Evolutionary conservation across 2,888 invertebrate genomes (phyloP), one percentile per base, ranked within the genome.

Genomic region (Cosmia pyralina): DNA sequence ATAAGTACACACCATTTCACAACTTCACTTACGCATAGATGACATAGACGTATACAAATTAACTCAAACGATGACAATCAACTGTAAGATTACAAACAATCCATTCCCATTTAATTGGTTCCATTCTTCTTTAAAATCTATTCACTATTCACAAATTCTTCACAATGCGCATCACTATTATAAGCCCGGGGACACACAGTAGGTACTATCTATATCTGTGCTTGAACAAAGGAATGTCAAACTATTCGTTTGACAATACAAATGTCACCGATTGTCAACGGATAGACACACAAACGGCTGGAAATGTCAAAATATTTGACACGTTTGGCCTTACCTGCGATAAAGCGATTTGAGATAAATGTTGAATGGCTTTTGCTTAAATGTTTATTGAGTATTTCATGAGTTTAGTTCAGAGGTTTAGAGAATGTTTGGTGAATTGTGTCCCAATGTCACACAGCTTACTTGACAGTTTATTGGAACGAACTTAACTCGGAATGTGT

Each of bases 221-320:
- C 41, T 28, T 50, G 67, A 69, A 85, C 85, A 85, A 85, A 81
- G 83, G 81, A 87, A 85, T 83, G 83, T 85, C 85, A 87, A 76
- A 84, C 85, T 85, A 81, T 82, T 79, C 77, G 69, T 84, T 68
- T 82, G 75, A 87, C 87, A 85, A 87, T 85, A 81, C 77, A 85
- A 85, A 81, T 81, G 83, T 83, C 87, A 77, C 63, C 64, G 64
- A 84, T 84, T 77, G 85, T 82, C 79, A 71, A 34, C 72, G 82
- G 79, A 86, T 75, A 72, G 59, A 70, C 71, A 67, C 28, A 67
- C 65, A 83, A 86, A 83, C 79, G 84, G 75, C 69, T 73, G 55
- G 72, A 63, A 74, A 75, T 82, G 87, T 86, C 86, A 87, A 85
- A 86, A 84, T 74, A 86, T 82, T 80, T 86, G 84, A 85, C 83